Conservation (phyloP, 2,797 vertebrate genomes). For the Mallotus villosus region DNA sequence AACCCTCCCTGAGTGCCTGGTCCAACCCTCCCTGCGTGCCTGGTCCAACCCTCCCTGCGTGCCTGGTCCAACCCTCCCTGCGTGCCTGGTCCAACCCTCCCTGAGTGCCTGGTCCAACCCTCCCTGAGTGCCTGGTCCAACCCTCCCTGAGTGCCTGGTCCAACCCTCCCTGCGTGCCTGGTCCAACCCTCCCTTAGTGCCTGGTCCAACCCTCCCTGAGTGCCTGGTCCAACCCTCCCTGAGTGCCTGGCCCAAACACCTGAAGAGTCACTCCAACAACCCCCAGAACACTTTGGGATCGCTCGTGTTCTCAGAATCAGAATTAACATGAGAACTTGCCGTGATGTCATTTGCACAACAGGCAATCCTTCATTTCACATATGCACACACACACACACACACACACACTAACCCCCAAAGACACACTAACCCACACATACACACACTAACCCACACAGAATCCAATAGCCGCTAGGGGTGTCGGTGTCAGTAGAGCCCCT, state of each 20-base stretch:
- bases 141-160: slow-evolving; percentile 23
- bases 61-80: too few relatives aligned
- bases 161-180: slow-evolving; percentile 25
- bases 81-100: too few relatives aligned
- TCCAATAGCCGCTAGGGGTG: slow-evolving; percentile 51
- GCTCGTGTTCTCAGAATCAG: not conserved
- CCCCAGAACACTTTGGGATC: not conserved
- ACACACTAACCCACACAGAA: slow-evolving; percentile 42
- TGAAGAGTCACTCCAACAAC: not conserved
- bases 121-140: slow-evolving; percentile 20
- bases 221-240: too few relatives aligned
- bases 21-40: slow-evolving; percentile 24
- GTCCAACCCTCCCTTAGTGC: slow-evolving; percentile 24
- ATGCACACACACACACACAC: not conserved
- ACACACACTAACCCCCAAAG: too few relatives aligned
- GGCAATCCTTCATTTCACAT: too few relatives aligned
- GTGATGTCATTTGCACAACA: too few relatives aligned
- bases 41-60: slow-evolving; percentile 24
- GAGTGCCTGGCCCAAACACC: slow-evolving; percentile 8
- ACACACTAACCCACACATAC: not conserved
- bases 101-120: slow-evolving; percentile 20
- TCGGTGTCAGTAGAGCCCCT: slow-evolving; percentile 58
- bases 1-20: slow-evolving; percentile 26
- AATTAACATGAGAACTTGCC: too few relatives aligned
- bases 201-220: too few relatives aligned